Evolutionary conservation across 2,113 vertebrate species (phyloP).

Genomic region (Mus pahari): DNA sequence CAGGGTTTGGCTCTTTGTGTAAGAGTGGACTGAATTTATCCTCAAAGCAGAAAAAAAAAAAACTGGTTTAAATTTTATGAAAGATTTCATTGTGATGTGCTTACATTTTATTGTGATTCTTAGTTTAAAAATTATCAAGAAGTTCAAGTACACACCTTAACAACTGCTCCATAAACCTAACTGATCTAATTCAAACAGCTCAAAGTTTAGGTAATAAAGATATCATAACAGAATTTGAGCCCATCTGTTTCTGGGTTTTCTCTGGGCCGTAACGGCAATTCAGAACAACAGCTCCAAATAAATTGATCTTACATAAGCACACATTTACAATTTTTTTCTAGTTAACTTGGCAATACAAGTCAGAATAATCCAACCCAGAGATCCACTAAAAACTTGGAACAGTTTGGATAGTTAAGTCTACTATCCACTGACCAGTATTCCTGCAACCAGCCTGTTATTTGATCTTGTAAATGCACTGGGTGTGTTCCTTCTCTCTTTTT

Average conservation of each 20-base stretch:
- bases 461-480: not conserved
- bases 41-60: not conserved
- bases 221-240: conserved; percentile 3
- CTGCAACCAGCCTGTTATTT: not conserved
- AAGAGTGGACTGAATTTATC: not conserved
- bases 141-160: not conserved
- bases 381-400: not conserved
- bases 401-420: not conserved
- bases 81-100: not conserved
- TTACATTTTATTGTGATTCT: conserved; percentile 36
- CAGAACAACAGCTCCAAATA: not conserved
- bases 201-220: conserved; percentile 68
- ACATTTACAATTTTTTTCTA: not conserved
- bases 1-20: not conserved
- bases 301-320: not conserved
- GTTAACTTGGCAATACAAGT: conserved; percentile 6
- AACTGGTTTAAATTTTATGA: not conserved
- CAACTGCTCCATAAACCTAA: conserved; percentile 40
- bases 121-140: conserved; percentile 56
- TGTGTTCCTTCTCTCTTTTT: not conserved
- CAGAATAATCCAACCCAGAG: not conserved
- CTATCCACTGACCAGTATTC: not conserved
- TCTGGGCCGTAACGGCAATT: not conserved
- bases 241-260: not conserved
- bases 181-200: conserved; percentile 21